Conservation (phyloP, 2,113 vertebrate species). For the Grallaria varia region DNA sequence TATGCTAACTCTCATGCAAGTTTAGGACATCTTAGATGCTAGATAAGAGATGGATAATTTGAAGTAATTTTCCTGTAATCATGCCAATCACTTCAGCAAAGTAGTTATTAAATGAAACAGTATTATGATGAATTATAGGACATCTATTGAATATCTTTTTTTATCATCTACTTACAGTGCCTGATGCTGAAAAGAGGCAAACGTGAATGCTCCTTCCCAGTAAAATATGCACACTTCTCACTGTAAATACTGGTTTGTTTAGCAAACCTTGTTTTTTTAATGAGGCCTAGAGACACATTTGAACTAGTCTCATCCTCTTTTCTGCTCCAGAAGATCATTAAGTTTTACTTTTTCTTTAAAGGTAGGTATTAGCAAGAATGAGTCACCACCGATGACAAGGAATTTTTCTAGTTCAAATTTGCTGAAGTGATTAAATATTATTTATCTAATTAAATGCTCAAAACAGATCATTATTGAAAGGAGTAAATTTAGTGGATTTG, state of each 20-base stretch:
- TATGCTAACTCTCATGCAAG: conserved; percentile 80
- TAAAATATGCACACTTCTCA: conserved; percentile 73
- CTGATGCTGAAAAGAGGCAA: conserved; percentile 72
- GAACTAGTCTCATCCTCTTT: conserved; percentile 3
- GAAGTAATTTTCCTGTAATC: conserved; percentile 86
- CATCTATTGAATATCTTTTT: conserved; percentile 81
- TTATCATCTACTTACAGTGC: conserved; percentile 74
- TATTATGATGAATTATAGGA: conserved; percentile 85
- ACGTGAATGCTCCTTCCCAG: conserved; percentile 67
- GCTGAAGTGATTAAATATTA: conserved; percentile 84
- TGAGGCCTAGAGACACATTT: conserved; percentile 64
- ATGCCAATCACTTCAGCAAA: conserved; percentile 87
- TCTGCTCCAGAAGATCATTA: conserved; percentile 31
- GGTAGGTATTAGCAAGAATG: conserved; percentile 56
- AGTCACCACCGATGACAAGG: conserved; percentile 76
- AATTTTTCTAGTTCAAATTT: conserved; percentile 80
- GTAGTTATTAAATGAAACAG: conserved; percentile 86
- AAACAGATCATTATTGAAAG: conserved; percentile 85
- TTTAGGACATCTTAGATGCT: conserved; percentile 83
- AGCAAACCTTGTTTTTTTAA: conserved; percentile 78
- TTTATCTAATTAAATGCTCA: conserved; percentile 85
- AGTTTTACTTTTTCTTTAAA: conserved; percentile 57
- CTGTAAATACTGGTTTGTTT: conserved; percentile 81
- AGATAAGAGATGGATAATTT: conserved; percentile 87
- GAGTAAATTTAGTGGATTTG: conserved; percentile 81